Conservation (phyloP, 92 coral and sea anemone genomes). For the Phenganax marumi region DNA sequence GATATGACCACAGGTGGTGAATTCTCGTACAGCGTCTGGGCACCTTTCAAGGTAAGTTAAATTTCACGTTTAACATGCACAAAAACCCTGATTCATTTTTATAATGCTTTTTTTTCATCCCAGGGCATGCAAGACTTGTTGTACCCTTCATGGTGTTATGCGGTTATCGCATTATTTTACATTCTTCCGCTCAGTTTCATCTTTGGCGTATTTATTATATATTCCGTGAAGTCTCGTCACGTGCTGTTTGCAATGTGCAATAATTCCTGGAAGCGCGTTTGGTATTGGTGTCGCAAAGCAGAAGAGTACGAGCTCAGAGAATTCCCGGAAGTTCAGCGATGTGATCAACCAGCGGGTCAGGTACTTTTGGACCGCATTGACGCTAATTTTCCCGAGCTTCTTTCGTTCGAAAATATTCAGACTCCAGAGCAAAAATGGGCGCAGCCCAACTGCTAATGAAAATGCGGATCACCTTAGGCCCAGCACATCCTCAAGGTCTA, state of each 20-base stretch:
- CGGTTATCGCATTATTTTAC: neutral
- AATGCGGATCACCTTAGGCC: neutral
- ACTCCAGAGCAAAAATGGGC: neutral
- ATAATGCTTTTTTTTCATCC: neutral
- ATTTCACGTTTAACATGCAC: neutral
- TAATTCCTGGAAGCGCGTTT: slow-evolving; percentile 27
- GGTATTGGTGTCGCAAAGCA: slow-evolving; percentile 32
- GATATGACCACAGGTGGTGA: slow-evolving; percentile 14
- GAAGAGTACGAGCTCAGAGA: slow-evolving; percentile 29
- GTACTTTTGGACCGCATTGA: slow-evolving; percentile 29
- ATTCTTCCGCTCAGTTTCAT: slow-evolving; percentile 13
- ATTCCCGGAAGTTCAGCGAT: slow-evolving; percentile 15
- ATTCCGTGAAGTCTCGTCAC: slow-evolving; percentile 24
- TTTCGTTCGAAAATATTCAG: slow-evolving; percentile 24
- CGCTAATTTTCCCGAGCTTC: slow-evolving; percentile 33
- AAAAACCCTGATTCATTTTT: neutral
- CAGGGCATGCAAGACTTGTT: slow-evolving; percentile 15
- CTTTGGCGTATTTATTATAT: slow-evolving; percentile 19
- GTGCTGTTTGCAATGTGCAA: slow-evolving; percentile 13
- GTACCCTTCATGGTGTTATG: slow-evolving; percentile 31
- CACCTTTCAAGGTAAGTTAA: slow-evolving; percentile 4
- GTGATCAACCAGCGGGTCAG: neutral
- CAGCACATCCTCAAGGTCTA: neutral
- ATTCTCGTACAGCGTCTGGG: slow-evolving; percentile 20
- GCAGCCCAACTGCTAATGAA: neutral